Evolutionary conservation across 2,888 invertebrate species (phyloP).

Genomic region (Brachyopa scutellaris): DNA sequence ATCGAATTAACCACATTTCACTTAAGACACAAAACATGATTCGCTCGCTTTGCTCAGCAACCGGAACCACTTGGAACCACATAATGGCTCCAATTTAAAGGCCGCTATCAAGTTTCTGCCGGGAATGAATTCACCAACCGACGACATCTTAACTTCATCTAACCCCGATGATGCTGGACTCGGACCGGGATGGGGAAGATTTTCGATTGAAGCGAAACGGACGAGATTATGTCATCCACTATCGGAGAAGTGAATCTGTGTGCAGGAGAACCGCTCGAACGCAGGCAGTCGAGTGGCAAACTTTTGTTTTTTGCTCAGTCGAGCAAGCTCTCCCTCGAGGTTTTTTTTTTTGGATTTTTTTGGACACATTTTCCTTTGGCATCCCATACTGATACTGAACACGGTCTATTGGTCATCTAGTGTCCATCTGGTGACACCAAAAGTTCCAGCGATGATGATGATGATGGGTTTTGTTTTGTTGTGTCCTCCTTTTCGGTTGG

Average conservation of each 20-base stretch:
- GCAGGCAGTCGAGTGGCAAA: conserved; percentile 37
- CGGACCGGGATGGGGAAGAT: neutral
- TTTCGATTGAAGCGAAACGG: neutral
- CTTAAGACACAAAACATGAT: conserved; percentile 66
- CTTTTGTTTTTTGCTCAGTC: conserved; percentile 8
- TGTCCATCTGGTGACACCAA: conserved; percentile 57
- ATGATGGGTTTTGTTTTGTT: conserved; percentile 26
- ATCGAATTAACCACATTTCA: conserved; percentile 60
- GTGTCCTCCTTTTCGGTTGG: conserved; percentile 1
- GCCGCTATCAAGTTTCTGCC: conserved; percentile 59
- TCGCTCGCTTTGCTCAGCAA: conserved; percentile 71
- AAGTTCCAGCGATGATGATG: conserved; percentile 14
- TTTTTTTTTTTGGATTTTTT: neutral
- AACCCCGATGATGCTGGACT: neutral
- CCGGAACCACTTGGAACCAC: conserved; percentile 68
- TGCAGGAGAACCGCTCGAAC: conserved; percentile 17
- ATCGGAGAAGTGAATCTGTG: conserved; percentile 34
- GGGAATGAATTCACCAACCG: neutral
- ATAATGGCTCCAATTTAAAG: conserved; percentile 63
- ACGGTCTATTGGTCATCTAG: conserved; percentile 28
- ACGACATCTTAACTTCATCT: conserved; percentile 17
- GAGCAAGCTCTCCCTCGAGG: neutral
- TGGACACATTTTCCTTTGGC: neutral
- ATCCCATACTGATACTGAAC: neutral
- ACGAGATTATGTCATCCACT: conserved; percentile 42